These are phyloP conservation scores for Noctilio leporinus DNA, from an alignment of 2,113 vertebrate genomes.

Conservation along the genomic window DNA sequence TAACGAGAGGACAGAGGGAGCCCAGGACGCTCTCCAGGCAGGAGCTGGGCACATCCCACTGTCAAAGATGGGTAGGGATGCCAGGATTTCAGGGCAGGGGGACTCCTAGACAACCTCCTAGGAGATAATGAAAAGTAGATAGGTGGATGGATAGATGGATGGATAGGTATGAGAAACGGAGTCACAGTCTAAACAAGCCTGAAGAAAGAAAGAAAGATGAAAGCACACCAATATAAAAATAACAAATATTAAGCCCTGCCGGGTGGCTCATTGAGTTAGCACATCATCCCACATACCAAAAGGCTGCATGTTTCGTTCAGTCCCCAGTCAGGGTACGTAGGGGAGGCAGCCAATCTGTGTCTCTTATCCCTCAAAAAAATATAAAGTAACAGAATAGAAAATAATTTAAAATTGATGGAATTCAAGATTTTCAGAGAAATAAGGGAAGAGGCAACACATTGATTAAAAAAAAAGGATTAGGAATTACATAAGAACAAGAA, in stretches of 20 bases:
- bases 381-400: not conserved
- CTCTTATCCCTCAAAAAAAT: not conserved
- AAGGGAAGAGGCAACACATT: not conserved
- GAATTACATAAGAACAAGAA: not conserved
- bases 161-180: not conserved
- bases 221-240: not conserved
- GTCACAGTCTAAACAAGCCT: not conserved
- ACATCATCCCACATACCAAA: too few relatives aligned
- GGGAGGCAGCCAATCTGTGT: too few relatives aligned
- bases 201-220: not conserved
- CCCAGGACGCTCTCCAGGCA: not conserved
- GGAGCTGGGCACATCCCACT: not conserved
- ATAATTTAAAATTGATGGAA: not conserved
- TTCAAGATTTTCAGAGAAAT: not conserved
- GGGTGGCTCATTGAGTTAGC: too few relatives aligned
- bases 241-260: not conserved
- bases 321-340: too few relatives aligned
- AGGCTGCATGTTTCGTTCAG: too few relatives aligned
- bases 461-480: not conserved
- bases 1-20: not conserved
- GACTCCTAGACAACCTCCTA: not conserved
- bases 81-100: not conserved
- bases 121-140: not conserved
- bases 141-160: rapidly evolving
- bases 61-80: not conserved